These are phyloP conservation scores for Drosophila murphyi DNA, from an alignment of 1,140 invertebrate species.

Conservation along the genomic window DNA sequence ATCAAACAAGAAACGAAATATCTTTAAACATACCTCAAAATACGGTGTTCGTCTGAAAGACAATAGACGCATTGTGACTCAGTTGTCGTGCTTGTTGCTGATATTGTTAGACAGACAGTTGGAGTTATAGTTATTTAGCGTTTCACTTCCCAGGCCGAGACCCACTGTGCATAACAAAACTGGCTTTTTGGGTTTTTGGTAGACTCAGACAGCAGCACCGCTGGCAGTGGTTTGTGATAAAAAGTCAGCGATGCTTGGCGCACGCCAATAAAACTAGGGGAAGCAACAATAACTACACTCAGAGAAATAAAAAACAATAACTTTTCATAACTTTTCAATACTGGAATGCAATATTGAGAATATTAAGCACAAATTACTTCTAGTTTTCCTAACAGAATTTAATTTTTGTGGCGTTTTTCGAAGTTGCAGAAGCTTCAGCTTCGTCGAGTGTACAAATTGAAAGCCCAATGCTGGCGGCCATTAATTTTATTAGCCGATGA, in stretches of 20 bases:
- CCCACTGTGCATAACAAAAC: slow-evolving; percentile 77
- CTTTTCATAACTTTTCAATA: background rate
- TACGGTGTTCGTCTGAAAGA: slow-evolving; percentile 20
- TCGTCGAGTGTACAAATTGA: slow-evolving; percentile 52
- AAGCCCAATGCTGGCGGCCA: slow-evolving; percentile 63
- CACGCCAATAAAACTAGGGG: slow-evolving; percentile 65
- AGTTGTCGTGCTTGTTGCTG: background rate
- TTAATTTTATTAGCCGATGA: slow-evolving; percentile 50
- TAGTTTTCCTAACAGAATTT: no score
- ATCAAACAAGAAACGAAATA: slow-evolving; percentile 25
- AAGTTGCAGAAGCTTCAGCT: background rate
- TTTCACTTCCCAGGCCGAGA: slow-evolving; percentile 25
- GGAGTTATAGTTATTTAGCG: slow-evolving; percentile 20
- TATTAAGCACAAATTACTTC: background rate
- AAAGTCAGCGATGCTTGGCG: slow-evolving; percentile 70
- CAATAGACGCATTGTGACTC: slow-evolving; percentile 40
- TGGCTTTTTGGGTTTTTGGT: slow-evolving; percentile 45
- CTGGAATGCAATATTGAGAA: no score
- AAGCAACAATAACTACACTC: slow-evolving; percentile 21
- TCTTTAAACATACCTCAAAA: slow-evolving; percentile 9
- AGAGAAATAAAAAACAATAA: slow-evolving; percentile 19
- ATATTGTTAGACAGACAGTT: slow-evolving; percentile 48
- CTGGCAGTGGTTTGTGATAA: slow-evolving; percentile 66
- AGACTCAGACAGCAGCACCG: slow-evolving; percentile 15
- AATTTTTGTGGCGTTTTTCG: background rate